Evolutionary conservation across 2,113 vertebrate genomes (phyloP), one percentile per base, ranked within the genome.

Genomic region (Typhlomys cinereus): DNA sequence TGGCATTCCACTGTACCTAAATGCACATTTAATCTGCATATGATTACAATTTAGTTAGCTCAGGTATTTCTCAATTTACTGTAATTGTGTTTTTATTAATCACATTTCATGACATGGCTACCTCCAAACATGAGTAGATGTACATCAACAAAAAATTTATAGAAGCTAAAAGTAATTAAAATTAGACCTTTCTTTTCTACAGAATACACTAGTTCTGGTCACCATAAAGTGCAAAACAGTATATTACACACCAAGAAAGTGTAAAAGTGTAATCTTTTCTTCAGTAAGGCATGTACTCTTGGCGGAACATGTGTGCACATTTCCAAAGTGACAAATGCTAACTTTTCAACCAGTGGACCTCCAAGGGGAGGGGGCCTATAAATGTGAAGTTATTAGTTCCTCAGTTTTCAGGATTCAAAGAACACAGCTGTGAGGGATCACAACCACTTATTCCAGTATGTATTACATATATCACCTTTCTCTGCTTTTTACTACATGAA

Each of bases 141-240:
- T 27, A 20, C 3, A 29, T 54, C 17, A 85, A 41, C 48, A 78
- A 34, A 89, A 91, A 39, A 85, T 79, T 92, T 75, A 4, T 59
- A 81, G 46, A 90, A 83, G 44, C 39, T 89, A 75, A 41, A 20
- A 21, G 14, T 92, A 80, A 71, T 83, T 93, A 73, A 92, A 75
- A 87, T 27, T 25, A 29, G 4, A 81, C 67, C 2, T 67, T 83
- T 91, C 44, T 90, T 66, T 64, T 61, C 69, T 57, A 92, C 31
- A 70, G 39, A 61, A 54, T 46, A 79, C 27, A 76, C 59, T 73
- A 83, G 34, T 79, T 86, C 52, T 48, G 87, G 31, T 48, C 64
- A 90, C 23, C 74, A 93, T 29, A 85, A 75, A n/a, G n/a, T n/a
- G n/a, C n/a, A n/a, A n/a, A n/a, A n/a, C n/a, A n/a, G n/a, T n/a